A percentile compares a stretch with the other conserved stretches of the same genome.
phyloP scores from a whole-genome alignment of 2,797 vertebrate genomes.

The Xyrichtys novacula region DNA sequence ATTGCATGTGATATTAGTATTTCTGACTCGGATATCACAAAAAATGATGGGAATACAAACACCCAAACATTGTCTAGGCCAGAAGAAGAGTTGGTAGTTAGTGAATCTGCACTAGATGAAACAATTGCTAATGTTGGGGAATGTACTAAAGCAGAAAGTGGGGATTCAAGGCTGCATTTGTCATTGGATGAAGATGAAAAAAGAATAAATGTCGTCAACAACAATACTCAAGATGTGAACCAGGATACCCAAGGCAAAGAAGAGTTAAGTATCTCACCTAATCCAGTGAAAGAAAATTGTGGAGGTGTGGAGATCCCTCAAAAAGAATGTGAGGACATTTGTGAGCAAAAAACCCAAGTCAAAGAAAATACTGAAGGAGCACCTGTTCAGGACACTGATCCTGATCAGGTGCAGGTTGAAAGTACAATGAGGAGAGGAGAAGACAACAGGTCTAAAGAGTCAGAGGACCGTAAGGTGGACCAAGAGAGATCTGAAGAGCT shows the following conservation, averaged over 20 bases:
- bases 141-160: conserved; percentile 26
- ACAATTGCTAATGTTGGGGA: not conserved
- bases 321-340: conserved; percentile 25
- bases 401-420: conserved; percentile 26
- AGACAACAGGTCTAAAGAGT: conserved; percentile 8
- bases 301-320: conserved; percentile 59
- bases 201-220: not conserved
- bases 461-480: conserved; percentile 33
- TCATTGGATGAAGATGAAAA: conserved; percentile 27
- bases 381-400: conserved; percentile 11
- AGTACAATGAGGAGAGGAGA: conserved; percentile 26
- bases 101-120: conserved; percentile 33
- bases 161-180: conserved; percentile 11
- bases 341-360: conserved; percentile 18
- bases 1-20: conserved; percentile 80
- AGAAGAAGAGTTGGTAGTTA: conserved; percentile 54
- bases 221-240: conserved; percentile 30
- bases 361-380: conserved; percentile 14
- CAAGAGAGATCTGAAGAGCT: conserved; percentile 29
- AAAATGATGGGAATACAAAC: conserved; percentile 61
- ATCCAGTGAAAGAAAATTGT: conserved; percentile 39
- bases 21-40: conserved; percentile 79
- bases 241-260: conserved; percentile 20
- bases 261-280: conserved; percentile 21
- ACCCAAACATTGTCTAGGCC: conserved; percentile 26